Evolutionary conservation across 2,113 vertebrate genomes (phyloP).

Genomic region (Corvus hawaiiensis): DNA sequence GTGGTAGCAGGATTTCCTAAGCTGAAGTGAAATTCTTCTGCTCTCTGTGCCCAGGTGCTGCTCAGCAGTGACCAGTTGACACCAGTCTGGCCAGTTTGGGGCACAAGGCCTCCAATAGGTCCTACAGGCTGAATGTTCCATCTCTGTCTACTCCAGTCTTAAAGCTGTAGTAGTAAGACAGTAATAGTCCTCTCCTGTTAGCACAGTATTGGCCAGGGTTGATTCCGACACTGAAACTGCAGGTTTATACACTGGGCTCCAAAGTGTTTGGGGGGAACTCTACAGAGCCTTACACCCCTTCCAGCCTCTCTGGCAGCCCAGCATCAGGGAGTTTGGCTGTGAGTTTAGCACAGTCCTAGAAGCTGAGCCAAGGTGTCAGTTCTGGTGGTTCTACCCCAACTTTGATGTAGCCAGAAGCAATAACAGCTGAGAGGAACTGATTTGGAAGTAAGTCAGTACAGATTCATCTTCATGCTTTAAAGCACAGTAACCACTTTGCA

Average conservation of each 20-base stretch:
- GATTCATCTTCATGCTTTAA: background rate
- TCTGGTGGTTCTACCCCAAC: background rate
- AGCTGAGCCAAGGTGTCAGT: background rate
- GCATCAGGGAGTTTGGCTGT: background rate
- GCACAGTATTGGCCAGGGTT: background rate
- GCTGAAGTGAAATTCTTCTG: background rate
- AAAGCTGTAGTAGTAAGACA: background rate
- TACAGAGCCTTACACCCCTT: background rate
- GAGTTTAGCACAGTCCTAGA: background rate
- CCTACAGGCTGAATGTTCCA: background rate
- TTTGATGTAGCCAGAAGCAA: background rate
- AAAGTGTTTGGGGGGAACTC: too few relatives aligned
- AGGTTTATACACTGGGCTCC: too few relatives aligned
- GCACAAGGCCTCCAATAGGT: too few relatives aligned
- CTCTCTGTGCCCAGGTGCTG: background rate
- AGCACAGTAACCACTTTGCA: background rate
- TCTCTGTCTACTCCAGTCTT: background rate
- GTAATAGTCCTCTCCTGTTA: background rate
- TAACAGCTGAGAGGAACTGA: background rate
- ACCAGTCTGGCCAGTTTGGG: background rate
- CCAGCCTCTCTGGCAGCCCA: background rate
- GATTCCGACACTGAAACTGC: background rate
- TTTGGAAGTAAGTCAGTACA: background rate
- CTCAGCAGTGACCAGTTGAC: background rate
- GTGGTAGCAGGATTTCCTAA: background rate